Evolutionary conservation across 2,797 vertebrate species (phyloP), one percentile per base, ranked within the genome.

Genomic region (Premnoplex brunnescens): DNA sequence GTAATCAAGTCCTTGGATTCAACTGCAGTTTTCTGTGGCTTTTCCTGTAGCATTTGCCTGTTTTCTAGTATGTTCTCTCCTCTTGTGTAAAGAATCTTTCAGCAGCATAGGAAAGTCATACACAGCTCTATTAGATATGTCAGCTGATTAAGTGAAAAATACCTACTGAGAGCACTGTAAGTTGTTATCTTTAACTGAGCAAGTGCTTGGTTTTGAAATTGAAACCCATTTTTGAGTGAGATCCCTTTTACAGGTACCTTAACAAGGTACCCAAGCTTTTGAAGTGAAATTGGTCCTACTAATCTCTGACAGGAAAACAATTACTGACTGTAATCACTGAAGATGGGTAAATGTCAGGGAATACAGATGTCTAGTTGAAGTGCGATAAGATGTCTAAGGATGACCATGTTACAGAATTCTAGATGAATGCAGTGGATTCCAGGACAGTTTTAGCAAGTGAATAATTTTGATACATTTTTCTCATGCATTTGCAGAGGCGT

Each of bases 1-100:
- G 36, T 74, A 32, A 30, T 39, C n/a, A 32, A 21, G 11, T 20
- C 74, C 44, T 82, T 73, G 41, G 11, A 36, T 91, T 85, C 52
- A 59, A 6, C 84, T 56, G 32, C 58, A 48, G 23, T n/a, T 94
- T 66, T 37, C 49, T 87, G 55, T 5, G 5, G 41, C 34, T 87
- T 82, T 80, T 78, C 93, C 93, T 73, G 34, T 26, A 36, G 64
- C 52, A 5, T 76, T 91, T 79, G 36, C 56, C n/a, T 58, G 7
- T n/a, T 94, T 96, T 96, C 95, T 82, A 82, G 93, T 9, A 80
- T 58, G 69, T 96, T 96, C 95, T 89, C 20, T 49, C 44, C 26
- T 46, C 74, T 76, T 91, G 84, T 66, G 28, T 79, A 37, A 79
- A 85, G 83, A 82, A 36, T 23, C 58, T 88, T 93, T 87, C 59